Base-by-base conservation (phyloP, 2,113 vertebrate genomes). In the Gallinago paraguaiae region DNA sequence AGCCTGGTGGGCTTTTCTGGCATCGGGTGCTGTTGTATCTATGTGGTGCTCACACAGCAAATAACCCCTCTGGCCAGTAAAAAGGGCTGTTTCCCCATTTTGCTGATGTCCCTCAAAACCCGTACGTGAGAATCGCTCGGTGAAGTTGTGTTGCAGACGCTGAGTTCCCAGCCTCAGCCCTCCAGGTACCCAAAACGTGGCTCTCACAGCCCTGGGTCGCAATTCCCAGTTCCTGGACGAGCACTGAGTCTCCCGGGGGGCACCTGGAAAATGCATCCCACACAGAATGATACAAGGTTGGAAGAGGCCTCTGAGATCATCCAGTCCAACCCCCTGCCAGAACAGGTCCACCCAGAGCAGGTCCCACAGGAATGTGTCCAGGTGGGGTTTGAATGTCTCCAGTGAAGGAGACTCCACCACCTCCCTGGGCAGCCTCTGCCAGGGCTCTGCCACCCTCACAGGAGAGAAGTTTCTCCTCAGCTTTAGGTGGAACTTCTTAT, bases 91-190 rank as follows among this genome's bases (percentile, higher is more conserved):
- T 54, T 57, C 53, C 39, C 24, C 3, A 0, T 39, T 57, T 82
- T 82, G 22, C 83, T 67, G 25, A 5, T 53, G 16, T 33, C 43
- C 68, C n/a, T 76, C 67, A 43, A 54, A 78, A 18, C 51, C 24
- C 10, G 3, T 13, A 27, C 0, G 11, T 50, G 70, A 57, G 17
- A 70, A 70, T 54, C 33, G 11, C 33, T 35, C 3, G 0, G 6
- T 24, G 7, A 12, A 45, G n/a, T 12, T 28, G 22, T 8, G 1
- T 23, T 31, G 10, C 4, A 4, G 45, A 3, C 31, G 20, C 6
- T 6, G 1, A 15, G 23, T 5, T 7, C 10, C 0, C 17, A 3
- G 51, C 23, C 35, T 35, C 31, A 28, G 41, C n/a, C 53, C 54
- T 35, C 25, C 22, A 10, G 50, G 50, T 37, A 8, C 50, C 33